Conservation (phyloP, 2,888 invertebrate genomes). For the Pelosia muscerda region DNA sequence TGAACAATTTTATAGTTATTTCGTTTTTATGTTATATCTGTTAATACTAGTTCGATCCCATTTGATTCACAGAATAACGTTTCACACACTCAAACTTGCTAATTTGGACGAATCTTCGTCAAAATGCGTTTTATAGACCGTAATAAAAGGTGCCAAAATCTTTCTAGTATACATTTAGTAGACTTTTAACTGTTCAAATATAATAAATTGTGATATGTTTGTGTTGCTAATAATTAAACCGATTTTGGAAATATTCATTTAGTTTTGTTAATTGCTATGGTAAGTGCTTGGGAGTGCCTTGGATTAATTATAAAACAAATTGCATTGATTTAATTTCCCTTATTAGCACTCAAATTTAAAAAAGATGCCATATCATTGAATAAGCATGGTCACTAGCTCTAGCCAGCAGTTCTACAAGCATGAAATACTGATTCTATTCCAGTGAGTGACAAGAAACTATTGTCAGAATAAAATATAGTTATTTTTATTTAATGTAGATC, state of each 20-base stretch:
- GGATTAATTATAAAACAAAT: background rate
- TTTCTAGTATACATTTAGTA: conserved; percentile 51
- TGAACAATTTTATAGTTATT: conserved; percentile 25
- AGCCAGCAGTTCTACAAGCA: no score
- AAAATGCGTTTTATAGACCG: conserved; percentile 50
- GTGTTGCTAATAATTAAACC: conserved; percentile 27
- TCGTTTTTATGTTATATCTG: conserved; percentile 22
- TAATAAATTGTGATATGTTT: conserved; percentile 46
- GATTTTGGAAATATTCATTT: conserved; percentile 19
- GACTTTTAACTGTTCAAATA: conserved; percentile 51
- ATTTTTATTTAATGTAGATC: no score
- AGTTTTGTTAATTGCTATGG: conserved; percentile 5
- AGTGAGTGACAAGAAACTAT: background rate
- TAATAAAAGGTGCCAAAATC: conserved; percentile 54
- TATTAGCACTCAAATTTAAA: background rate
- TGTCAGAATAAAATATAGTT: background rate
- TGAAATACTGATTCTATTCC: background rate
- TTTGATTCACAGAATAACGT: conserved; percentile 45
- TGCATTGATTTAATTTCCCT: no score
- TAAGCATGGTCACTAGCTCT: no score
- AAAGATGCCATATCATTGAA: no score
- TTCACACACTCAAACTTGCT: conserved; percentile 54
- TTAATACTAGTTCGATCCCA: conserved; percentile 40
- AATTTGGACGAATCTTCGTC: conserved; percentile 48
- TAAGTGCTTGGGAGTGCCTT: background rate